phyloP scores from a whole-genome alignment of 2,797 vertebrate species.

The Antrozous pallidus region DNA sequence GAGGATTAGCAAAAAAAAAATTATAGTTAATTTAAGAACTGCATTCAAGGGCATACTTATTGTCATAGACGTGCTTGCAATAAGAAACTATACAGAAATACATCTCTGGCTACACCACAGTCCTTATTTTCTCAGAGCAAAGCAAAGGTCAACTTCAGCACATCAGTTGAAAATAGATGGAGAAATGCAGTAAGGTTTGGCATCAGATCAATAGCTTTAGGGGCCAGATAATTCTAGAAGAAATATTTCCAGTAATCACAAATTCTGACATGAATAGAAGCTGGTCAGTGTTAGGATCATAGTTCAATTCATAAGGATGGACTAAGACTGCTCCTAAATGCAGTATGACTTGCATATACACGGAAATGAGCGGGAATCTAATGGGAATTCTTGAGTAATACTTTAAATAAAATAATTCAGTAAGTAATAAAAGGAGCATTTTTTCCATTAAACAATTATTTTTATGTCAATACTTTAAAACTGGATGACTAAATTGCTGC shows the following conservation, averaged over 20 bases:
- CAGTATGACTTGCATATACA: not conserved
- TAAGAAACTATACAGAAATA: not conserved
- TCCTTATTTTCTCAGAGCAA: not conserved
- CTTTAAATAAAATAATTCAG: not conserved
- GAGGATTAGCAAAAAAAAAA: not conserved
- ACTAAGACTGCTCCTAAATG: not conserved
- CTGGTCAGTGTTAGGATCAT: not conserved
- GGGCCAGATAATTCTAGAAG: not conserved
- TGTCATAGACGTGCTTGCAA: not conserved
- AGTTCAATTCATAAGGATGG: not conserved
- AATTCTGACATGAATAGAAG: not conserved
- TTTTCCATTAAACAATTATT: not conserved
- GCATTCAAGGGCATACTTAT: not conserved
- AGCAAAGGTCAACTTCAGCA: slow-evolving; percentile 23
- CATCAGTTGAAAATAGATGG: slow-evolving; percentile 33
- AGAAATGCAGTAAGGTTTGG: not conserved
- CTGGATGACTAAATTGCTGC: not conserved
- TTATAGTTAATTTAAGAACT: not conserved
- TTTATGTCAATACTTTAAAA: not conserved
- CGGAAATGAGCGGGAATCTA: not conserved
- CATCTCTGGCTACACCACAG: not conserved
- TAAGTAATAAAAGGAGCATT: not conserved
- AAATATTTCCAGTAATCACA: not conserved
- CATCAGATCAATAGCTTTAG: not conserved
- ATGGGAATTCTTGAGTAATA: not conserved